Percentiles rank a stretch among this genome's conserved stretches.
phyloP scores from a whole-genome alignment of 2,888 invertebrate species.

The Caenorhabditis wallacei region DNA sequence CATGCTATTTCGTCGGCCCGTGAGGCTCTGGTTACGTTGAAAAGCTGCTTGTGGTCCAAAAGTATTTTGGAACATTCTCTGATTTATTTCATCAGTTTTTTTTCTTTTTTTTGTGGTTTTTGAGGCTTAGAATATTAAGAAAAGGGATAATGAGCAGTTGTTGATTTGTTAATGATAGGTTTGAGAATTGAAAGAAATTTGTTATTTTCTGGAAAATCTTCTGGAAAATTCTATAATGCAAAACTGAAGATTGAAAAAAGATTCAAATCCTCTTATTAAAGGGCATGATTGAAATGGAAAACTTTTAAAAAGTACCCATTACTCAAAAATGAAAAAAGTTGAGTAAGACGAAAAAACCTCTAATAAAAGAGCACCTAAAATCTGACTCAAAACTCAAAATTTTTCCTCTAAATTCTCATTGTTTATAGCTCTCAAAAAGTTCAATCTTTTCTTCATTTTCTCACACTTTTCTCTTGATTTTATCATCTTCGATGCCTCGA shows the following conservation, averaged over 20 bases:
- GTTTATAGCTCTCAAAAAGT: conserved; percentile 3
- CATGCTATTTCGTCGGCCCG: conserved; percentile 10
- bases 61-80: conserved; percentile 10
- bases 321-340: no score
- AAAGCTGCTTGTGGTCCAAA: conserved; percentile 25
- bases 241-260: no score
- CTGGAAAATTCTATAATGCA: no score
- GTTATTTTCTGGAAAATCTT: no score
- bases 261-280: no score
- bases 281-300: no score
- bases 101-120: not conserved
- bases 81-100: conserved; percentile 11
- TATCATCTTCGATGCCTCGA: conserved; percentile 7
- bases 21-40: conserved; percentile 51
- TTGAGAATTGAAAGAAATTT: no score
- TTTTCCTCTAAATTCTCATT: not conserved
- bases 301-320: no score
- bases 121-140: no score
- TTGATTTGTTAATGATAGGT: not conserved
- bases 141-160: not conserved
- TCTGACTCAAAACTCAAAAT: no score
- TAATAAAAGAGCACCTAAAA: no score
- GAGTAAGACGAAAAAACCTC: no score
- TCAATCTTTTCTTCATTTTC: not conserved
- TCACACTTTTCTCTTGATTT: conserved; percentile 7